Conservation (phyloP, 2,113 vertebrate genomes). For the Cranoglanis bouderius region DNA sequence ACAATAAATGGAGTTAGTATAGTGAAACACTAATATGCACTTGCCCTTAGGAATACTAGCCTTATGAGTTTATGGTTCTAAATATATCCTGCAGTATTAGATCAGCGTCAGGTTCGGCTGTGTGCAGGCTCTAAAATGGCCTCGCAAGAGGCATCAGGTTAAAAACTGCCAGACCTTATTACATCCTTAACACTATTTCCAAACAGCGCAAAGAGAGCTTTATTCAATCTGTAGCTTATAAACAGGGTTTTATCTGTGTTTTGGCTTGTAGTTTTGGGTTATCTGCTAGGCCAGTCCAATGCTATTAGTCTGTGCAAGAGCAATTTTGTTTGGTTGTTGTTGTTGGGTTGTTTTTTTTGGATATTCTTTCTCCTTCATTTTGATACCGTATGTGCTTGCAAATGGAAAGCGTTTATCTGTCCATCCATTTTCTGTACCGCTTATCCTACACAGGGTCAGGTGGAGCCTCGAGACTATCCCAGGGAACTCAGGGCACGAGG, state of each 20-base stretch:
- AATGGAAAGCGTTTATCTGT: background rate
- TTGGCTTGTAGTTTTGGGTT: background rate
- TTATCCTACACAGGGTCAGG: too few relatives aligned
- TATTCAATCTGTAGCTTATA: background rate
- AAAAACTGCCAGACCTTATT: background rate
- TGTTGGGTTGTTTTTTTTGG: too few relatives aligned
- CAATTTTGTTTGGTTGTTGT: too few relatives aligned
- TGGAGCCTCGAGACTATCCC: too few relatives aligned
- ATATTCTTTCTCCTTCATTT: too few relatives aligned
- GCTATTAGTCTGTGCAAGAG: background rate
- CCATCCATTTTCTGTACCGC: too few relatives aligned
- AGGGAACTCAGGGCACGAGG: too few relatives aligned
- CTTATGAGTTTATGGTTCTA: slow-evolving; percentile 19
- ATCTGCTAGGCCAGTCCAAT: background rate
- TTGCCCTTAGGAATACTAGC: slow-evolving; percentile 21
- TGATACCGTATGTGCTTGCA: background rate
- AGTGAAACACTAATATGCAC: slow-evolving; percentile 2
- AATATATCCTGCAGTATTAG: slow-evolving; percentile 26
- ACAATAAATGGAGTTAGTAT: background rate
- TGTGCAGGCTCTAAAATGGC: background rate
- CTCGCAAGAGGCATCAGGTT: slow-evolving; percentile 11
- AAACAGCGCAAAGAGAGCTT: background rate
- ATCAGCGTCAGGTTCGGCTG: slow-evolving; percentile 13
- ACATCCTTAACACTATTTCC: background rate
- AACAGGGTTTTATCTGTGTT: background rate